Evolutionary conservation across 92 coral and sea anemone species (phyloP).

Genomic region (Phenganax subtilis): DNA sequence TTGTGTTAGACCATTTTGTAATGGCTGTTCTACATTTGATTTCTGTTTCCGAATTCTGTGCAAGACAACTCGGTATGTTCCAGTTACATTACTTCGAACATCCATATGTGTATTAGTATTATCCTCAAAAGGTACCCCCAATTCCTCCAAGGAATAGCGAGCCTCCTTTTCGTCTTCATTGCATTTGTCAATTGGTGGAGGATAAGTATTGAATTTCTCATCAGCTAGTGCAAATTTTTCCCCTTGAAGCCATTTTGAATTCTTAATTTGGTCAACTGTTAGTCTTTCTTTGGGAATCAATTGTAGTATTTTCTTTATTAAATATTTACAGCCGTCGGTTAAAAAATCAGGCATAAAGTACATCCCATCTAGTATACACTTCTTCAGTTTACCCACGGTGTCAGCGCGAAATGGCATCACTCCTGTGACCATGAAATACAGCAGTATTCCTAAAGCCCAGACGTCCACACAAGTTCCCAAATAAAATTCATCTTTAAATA

Average conservation of each 20-base stretch:
- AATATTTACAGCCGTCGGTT: slow-evolving; percentile 73
- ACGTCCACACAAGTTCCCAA: slow-evolving; percentile 88
- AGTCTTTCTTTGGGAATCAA: slow-evolving; percentile 86
- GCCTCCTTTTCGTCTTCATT: slow-evolving; percentile 87
- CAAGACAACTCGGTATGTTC: slow-evolving; percentile 80
- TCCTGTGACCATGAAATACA: slow-evolving; percentile 94
- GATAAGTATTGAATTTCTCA: slow-evolving; percentile 56
- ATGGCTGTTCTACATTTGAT: slow-evolving; percentile 62
- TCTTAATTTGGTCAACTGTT: slow-evolving; percentile 79
- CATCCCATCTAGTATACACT: slow-evolving; percentile 87
- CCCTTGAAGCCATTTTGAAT: slow-evolving; percentile 74
- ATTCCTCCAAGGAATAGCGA: slow-evolving; percentile 48
- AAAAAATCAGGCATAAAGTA: slow-evolving; percentile 92
- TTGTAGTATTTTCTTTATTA: slow-evolving; percentile 75
- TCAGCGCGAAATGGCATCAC: slow-evolving; percentile 99
- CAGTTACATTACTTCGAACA: slow-evolving; percentile 75
- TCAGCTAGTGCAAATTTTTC: slow-evolving; percentile 80
- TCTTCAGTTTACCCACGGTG: slow-evolving; percentile 92
- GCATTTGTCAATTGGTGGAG: slow-evolving; percentile 53
- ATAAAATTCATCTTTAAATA: slow-evolving; percentile 93
- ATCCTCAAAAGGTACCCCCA: slow-evolving; percentile 73
- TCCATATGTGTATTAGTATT: slow-evolving; percentile 58
- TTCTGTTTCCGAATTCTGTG: slow-evolving; percentile 78
- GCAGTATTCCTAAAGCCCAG: slow-evolving; percentile 94
- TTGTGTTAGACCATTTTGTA: slow-evolving; percentile 49